Conservation (phyloP, 2,888 invertebrate genomes). For the Sesia bembeciformis region DNA sequence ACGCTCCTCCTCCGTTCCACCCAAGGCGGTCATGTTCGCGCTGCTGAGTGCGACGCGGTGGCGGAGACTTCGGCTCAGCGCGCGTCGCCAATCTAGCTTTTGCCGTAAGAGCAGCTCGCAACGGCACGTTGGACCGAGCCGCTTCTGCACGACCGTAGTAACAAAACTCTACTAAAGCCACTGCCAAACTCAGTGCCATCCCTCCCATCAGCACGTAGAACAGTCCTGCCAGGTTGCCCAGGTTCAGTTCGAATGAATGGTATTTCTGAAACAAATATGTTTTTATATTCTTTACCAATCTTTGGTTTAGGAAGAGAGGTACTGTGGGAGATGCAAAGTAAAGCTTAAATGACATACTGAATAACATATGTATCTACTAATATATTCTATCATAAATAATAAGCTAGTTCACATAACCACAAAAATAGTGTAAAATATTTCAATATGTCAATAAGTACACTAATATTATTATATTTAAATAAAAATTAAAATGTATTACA, state of each 20-base stretch:
- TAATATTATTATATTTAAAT: too few relatives aligned
- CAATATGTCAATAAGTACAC: too few relatives aligned
- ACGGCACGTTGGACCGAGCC: conserved; percentile 84
- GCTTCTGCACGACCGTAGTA: conserved; percentile 88
- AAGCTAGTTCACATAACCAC: too few relatives aligned
- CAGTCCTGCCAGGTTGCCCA: conserved; percentile 97
- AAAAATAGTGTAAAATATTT: too few relatives aligned
- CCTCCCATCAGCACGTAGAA: conserved; percentile 98
- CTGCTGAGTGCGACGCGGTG: conserved; percentile 24
- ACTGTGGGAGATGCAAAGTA: too few relatives aligned
- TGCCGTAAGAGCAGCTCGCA: conserved; percentile 88
- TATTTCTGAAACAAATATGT: conserved; percentile 72
- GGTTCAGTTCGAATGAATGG: conserved; percentile 86
- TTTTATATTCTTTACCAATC: too few relatives aligned
- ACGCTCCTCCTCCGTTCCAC: conserved; percentile 56
- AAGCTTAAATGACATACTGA: too few relatives aligned
- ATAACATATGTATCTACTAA: too few relatives aligned
- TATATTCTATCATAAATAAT: too few relatives aligned
- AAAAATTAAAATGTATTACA: too few relatives aligned
- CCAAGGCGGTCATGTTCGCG: conserved; percentile 49
- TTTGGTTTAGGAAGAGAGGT: too few relatives aligned
- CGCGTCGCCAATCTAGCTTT: conserved; percentile 84
- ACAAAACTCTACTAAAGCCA: conserved; percentile 95
- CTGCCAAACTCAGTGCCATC: conserved; percentile 88
- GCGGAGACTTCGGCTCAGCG: conserved; percentile 23